Percentiles rank a stretch among this genome's conserved stretches.
Evolutionary conservation across 1,140 invertebrate genomes (phyloP).

Genomic region (Drosophila paulistorum): DNA sequence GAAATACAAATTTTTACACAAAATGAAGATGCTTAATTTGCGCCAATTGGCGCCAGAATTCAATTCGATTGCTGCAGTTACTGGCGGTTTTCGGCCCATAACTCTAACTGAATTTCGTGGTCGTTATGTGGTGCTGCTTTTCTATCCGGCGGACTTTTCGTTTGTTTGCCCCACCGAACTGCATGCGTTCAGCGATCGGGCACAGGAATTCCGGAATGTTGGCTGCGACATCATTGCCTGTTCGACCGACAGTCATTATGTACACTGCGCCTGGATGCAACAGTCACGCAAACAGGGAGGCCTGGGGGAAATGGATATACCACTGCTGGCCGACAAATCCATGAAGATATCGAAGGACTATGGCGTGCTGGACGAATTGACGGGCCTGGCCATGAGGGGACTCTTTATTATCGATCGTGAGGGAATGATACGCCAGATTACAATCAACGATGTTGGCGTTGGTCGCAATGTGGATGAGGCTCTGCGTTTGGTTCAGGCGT

Average conservation of each 20-base stretch:
- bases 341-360: conserved; percentile 93
- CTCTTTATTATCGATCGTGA: conserved; percentile 98
- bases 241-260: conserved; percentile 95
- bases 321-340: conserved; percentile 96
- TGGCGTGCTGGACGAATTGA: conserved; percentile 95
- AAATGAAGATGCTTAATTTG: conserved; percentile 43
- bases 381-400: conserved; percentile 96
- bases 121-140: conserved; percentile 97
- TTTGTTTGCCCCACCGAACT: conserved; percentile 98
- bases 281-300: conserved; percentile 96
- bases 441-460: conserved; percentile 98
- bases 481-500: conserved; percentile 96
- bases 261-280: conserved; percentile 96
- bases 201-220: conserved; percentile 92
- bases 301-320: conserved; percentile 97
- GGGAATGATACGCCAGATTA: conserved; percentile 96
- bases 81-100: conserved; percentile 94
- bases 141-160: conserved; percentile 98
- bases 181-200: conserved; percentile 95
- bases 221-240: conserved; percentile 92
- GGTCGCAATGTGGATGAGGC: conserved; percentile 97
- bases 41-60: conserved; percentile 90
- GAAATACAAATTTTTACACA: not conserved
- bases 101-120: conserved; percentile 93
- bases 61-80: conserved; percentile 89